phyloP scores from a whole-genome alignment of 2,888 invertebrate species.

The Ptychoptera albimana region DNA sequence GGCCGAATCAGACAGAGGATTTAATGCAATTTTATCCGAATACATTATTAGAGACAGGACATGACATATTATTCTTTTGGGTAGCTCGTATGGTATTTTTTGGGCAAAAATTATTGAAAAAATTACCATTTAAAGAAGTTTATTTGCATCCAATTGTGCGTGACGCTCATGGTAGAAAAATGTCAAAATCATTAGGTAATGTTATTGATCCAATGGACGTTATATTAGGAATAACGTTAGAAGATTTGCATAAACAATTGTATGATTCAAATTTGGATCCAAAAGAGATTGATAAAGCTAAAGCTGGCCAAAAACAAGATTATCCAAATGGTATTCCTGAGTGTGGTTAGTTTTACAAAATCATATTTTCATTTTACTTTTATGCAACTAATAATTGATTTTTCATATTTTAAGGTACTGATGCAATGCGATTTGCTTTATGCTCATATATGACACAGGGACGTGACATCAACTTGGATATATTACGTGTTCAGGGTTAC shows the following conservation, averaged over 20 bases:
- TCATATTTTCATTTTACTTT: no score
- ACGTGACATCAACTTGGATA: constrained; percentile 91
- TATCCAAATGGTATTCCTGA: constrained; percentile 91
- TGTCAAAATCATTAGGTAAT: constrained; percentile 98
- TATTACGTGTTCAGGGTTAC: constrained; percentile 84
- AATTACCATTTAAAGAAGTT: constrained; percentile 84
- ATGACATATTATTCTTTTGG: constrained; percentile 99
- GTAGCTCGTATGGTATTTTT: constrained; percentile 99
- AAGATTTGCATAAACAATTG: constrained; percentile 61
- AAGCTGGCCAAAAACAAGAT: constrained; percentile 55
- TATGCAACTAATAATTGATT: background rate
- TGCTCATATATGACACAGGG: constrained; percentile 81
- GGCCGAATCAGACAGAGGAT: constrained; percentile 70
- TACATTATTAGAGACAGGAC: constrained; percentile 85
- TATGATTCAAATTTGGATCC: constrained; percentile 69
- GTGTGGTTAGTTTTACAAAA: constrained; percentile 49
- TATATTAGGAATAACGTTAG: constrained; percentile 68
- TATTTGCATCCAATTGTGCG: constrained; percentile 94
- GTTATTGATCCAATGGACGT: constrained; percentile 96
- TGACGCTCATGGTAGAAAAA: constrained; percentile 96
- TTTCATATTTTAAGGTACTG: constrained; percentile 16
- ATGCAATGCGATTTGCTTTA: constrained; percentile 55
- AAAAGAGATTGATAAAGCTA: constrained; percentile 62
- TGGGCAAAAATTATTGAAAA: constrained; percentile 73
- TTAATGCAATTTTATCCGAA: constrained; percentile 81